Conservation (phyloP, 2,113 vertebrate genomes). For the Vidua macroura region DNA sequence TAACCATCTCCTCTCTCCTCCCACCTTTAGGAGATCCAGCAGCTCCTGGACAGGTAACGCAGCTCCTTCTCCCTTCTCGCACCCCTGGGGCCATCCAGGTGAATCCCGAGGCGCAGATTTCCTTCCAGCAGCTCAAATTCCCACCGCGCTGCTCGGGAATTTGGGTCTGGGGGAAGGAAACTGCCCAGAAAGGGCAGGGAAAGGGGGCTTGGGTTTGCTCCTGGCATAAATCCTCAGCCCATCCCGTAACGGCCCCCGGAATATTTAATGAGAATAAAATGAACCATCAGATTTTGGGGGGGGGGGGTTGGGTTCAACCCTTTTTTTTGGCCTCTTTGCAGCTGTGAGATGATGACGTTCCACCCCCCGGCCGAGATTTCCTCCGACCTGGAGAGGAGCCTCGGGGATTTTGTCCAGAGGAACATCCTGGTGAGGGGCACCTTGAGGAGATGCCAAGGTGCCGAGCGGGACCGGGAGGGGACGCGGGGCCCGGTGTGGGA, state of each 20-base stretch:
- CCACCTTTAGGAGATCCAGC: background rate
- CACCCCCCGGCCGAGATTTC: background rate
- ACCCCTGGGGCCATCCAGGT: background rate
- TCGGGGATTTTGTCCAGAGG: background rate
- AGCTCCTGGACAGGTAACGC: background rate
- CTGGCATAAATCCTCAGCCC: background rate
- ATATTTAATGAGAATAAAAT: background rate
- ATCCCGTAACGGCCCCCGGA: rapidly evolving
- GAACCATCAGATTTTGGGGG: rapidly evolving
- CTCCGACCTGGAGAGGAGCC: background rate
- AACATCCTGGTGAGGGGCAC: background rate
- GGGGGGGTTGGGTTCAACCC: no score
- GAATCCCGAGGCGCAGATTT: background rate
- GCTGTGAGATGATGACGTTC: constrained; percentile 3
- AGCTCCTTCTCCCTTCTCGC: background rate
- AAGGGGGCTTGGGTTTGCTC: no score
- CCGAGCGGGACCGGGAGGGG: rapidly evolving
- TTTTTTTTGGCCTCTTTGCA: background rate
- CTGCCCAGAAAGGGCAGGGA: background rate
- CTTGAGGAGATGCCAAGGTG: constrained; percentile 9
- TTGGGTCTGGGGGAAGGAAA: background rate
- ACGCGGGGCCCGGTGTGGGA: background rate
- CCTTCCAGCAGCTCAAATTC: background rate
- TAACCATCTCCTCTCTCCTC: background rate
- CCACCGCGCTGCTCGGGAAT: rapidly evolving